Conservation (phyloP, 2,113 vertebrate species). For the Notechis scutatus region DNA sequence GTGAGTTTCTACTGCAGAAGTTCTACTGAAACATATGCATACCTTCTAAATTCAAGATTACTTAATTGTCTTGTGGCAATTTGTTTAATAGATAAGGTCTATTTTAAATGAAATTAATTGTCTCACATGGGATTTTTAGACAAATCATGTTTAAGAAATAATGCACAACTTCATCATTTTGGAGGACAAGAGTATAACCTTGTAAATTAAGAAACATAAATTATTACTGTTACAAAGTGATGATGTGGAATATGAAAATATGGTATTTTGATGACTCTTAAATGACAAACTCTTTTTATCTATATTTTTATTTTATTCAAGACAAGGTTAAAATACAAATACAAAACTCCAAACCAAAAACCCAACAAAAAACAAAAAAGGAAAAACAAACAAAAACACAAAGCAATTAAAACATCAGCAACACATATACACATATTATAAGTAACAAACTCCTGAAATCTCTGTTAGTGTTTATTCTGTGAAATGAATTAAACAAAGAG, state of each 20-base stretch:
- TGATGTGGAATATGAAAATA: neutral
- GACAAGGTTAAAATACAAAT: neutral
- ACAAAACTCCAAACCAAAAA: neutral
- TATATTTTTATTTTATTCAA: neutral
- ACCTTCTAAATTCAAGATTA: neutral
- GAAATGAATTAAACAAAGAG: no score
- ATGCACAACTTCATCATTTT: neutral
- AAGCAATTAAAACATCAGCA: no score
- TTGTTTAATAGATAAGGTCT: neutral
- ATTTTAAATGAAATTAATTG: neutral
- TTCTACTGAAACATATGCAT: neutral
- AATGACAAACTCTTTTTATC: neutral
- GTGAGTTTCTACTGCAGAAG: neutral
- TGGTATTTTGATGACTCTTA: neutral
- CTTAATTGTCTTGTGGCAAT: neutral
- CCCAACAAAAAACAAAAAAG: neutral
- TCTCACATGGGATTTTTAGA: neutral
- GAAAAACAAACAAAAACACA: no score
- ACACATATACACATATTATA: no score
- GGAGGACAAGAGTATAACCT: no score
- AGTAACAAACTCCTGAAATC: no score
- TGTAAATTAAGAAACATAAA: neutral
- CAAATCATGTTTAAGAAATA: neutral
- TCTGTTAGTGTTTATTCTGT: no score
- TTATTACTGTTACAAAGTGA: neutral